phyloP scores from a whole-genome alignment of 2,797 vertebrate genomes.

The Trachurus trachurus region DNA sequence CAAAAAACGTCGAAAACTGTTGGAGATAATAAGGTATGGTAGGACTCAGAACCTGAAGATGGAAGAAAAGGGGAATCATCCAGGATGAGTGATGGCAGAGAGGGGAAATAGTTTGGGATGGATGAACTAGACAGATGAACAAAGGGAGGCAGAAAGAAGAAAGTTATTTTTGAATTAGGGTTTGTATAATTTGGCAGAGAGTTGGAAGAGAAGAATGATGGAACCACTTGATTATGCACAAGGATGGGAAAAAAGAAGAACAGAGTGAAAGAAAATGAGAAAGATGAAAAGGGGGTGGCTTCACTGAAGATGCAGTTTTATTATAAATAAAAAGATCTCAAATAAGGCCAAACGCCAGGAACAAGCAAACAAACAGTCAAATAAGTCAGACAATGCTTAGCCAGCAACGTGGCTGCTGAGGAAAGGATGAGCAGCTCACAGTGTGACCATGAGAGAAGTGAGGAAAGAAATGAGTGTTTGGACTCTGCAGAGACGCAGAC shows the following conservation, averaged over 20 bases:
- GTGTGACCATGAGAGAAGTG: neutral
- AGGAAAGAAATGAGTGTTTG: conserved; percentile 7
- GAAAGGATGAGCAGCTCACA: too few species aligned
- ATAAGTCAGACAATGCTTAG: neutral
- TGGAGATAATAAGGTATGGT: neutral
- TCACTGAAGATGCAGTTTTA: neutral
- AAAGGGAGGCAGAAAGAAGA: conserved; percentile 3
- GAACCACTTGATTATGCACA: neutral
- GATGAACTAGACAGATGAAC: conserved; percentile 19
- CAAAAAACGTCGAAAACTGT: neutral
- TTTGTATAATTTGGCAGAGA: neutral
- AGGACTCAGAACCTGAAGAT: conserved; percentile 24
- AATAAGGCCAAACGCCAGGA: neutral
- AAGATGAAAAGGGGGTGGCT: neutral
- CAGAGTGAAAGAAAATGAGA: too few species aligned
- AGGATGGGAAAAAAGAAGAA: neutral
- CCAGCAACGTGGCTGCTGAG: neutral
- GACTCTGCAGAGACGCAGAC: conserved; percentile 15
- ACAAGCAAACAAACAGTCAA: neutral
- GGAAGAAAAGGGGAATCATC: conserved; percentile 8
- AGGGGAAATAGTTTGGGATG: neutral
- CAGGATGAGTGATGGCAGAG: neutral
- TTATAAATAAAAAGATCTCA: too few species aligned
- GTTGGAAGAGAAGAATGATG: neutral
- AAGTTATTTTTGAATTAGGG: conserved; percentile 21